A percentile compares a stretch with the other conserved stretches of the same genome.
Evolutionary conservation across 1,140 invertebrate genomes (phyloP).

Genomic region (Temnothorax curvispinosus): DNA sequence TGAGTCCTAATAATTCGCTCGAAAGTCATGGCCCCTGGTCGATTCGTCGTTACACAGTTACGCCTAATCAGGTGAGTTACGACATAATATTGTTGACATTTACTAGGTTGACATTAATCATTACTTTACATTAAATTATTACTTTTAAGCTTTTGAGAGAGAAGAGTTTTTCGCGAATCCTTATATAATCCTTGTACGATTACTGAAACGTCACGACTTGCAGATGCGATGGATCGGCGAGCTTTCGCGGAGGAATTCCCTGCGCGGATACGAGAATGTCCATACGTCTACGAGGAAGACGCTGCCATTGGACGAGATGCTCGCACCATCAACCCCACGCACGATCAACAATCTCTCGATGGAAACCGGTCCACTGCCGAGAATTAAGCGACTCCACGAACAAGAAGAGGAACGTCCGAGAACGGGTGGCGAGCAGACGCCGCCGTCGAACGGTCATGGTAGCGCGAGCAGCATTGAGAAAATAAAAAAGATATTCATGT

Average conservation of each 20-base stretch:
- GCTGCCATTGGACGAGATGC: slow-evolving; percentile 79
- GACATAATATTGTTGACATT: neutral
- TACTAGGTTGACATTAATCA: neutral
- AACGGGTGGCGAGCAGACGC: slow-evolving; percentile 76
- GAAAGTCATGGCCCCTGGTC: slow-evolving; percentile 80
- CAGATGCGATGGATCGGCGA: slow-evolving; percentile 85
- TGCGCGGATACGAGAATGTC: slow-evolving; percentile 82
- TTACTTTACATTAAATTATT: neutral
- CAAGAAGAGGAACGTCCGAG: slow-evolving; percentile 77
- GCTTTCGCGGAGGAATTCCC: slow-evolving; percentile 83
- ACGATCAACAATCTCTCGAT: slow-evolving; percentile 84
- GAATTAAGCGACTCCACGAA: slow-evolving; percentile 82
- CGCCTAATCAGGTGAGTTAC: slow-evolving; percentile 78
- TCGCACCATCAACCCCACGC: slow-evolving; percentile 80
- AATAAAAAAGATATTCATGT: slow-evolving; percentile 88
- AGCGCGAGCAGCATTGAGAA: slow-evolving; percentile 82
- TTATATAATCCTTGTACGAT: neutral
- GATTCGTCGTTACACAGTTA: slow-evolving; percentile 79
- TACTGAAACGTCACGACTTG: neutral
- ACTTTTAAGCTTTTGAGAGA: neutral
- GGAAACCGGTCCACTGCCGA: slow-evolving; percentile 82
- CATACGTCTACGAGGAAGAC: slow-evolving; percentile 77
- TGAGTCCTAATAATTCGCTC: slow-evolving; percentile 91
- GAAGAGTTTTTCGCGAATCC: neutral
- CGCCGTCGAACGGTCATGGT: slow-evolving; percentile 80